Base-by-base conservation (phyloP, 2,113 vertebrate species). In the Lasiurus cinereus region DNA sequence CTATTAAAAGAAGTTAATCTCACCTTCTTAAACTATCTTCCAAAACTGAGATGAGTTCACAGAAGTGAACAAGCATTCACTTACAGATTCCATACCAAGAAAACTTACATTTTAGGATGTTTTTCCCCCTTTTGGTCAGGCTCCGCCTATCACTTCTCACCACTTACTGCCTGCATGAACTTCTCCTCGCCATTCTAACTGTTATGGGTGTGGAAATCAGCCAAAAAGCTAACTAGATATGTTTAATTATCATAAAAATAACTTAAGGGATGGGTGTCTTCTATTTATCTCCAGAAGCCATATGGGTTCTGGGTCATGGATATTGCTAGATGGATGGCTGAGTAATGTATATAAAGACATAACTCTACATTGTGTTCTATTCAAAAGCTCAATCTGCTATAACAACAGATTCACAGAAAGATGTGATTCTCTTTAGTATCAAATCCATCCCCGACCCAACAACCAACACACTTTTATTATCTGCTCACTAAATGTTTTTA, bases 171-270 rank as follows among this genome's bases (percentile, higher is more conserved):
- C 48, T n/a, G 7, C 2, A 22, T 36, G 39, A 74, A 96, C 29
- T 43, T 64, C 31, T 19, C 31, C 74, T 70, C 43, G 9, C 48
- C 36, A 82, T 18, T 83, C 18, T 72, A 92, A 95, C 2, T 77
- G 19, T 27, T 54, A 21, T 11, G 52, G 48, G 22, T 70, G 1
- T 82, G 62, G 36, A 89, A 94, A 78, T 95, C 59, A 85, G 52
- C 31, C 43, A 66, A 67, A 92, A 90, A 79, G 13, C 50, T 88
- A 46, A 59, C 14, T 52, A 84, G 56, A 82, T 88, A 12, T 90
- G 39, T 72, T 94, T 86, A 86, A 90, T 80, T 89, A 15, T 84
- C 50, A 89, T 79, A 91, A 87, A 89, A 84, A 92, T 76, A 13
- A 18, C 19, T 39, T 87, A 80, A 93, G 67, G 14, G 10, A 89